Conservation (phyloP, 2,888 invertebrate genomes). For the Eustalomyia histrio region DNA sequence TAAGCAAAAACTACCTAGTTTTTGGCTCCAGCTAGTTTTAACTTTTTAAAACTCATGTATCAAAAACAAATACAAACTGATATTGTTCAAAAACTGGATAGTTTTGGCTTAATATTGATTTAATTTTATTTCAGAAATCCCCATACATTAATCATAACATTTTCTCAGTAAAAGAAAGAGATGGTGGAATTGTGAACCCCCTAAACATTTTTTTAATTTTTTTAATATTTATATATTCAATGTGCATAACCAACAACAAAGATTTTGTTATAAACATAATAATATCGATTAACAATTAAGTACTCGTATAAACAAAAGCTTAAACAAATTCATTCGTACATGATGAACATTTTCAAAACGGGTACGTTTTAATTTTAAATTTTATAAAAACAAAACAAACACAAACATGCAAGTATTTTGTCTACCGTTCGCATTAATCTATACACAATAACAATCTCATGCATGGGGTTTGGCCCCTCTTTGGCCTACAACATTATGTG, state of each 20-base stretch:
- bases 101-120: too few species aligned
- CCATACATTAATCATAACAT: too few species aligned
- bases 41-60: too few species aligned
- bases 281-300: conserved; percentile 38
- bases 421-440: too few species aligned
- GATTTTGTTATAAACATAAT: conserved; percentile 33
- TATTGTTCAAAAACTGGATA: too few species aligned
- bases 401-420: conserved; percentile 1
- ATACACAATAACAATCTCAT: not conserved
- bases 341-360: not conserved
- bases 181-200: not conserved
- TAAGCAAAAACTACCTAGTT: too few species aligned
- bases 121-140: too few species aligned
- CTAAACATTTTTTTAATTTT: too few species aligned
- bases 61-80: too few species aligned
- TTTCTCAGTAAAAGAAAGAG: too few species aligned
- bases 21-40: too few species aligned
- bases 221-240: not conserved
- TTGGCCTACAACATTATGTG: conserved; percentile 4
- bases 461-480: conserved; percentile 31
- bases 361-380: not conserved
- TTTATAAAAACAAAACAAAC: too few species aligned
- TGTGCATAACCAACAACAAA: conserved; percentile 16
- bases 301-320: not conserved
- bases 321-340: not conserved